phyloP scores from a whole-genome alignment of 2,797 vertebrate genomes.

The Tiaroga cobitis region DNA sequence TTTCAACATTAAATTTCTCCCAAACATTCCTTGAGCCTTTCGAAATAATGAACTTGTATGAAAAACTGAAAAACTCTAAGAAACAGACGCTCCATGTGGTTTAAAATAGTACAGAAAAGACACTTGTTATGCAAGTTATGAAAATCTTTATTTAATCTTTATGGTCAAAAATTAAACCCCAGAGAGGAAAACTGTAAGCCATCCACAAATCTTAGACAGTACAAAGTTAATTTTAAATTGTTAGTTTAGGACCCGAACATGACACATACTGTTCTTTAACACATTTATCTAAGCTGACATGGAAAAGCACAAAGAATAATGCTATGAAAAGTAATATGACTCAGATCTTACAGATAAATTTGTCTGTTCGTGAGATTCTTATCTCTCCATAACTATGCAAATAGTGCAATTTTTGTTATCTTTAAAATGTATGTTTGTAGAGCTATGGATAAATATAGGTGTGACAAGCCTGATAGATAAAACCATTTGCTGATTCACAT shows the following conservation, averaged over 20 bases:
- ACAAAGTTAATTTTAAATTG: background rate
- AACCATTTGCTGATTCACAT: conserved; percentile 69
- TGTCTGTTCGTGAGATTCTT: background rate
- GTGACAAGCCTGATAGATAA: conserved; percentile 68
- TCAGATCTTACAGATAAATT: background rate
- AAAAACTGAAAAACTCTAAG: background rate
- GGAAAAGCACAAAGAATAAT: background rate
- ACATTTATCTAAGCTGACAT: background rate
- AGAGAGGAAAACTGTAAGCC: background rate
- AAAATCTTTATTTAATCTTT: background rate
- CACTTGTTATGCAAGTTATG: background rate
- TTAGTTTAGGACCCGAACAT: background rate
- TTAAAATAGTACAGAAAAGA: background rate
- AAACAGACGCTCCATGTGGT: background rate
- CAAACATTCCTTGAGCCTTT: background rate
- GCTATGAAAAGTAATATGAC: conserved; percentile 11
- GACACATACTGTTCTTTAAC: background rate
- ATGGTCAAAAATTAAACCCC: background rate
- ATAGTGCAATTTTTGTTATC: conserved; percentile 14
- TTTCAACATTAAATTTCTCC: background rate
- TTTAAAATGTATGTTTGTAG: background rate
- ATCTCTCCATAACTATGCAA: conserved; percentile 13
- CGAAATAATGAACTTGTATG: background rate
- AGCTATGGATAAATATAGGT: conserved; percentile 32
- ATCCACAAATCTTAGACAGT: background rate